Evolutionary conservation across 2,888 invertebrate species (phyloP), one percentile per base, ranked within the genome.

Genomic region (Pollenia labialis): DNA sequence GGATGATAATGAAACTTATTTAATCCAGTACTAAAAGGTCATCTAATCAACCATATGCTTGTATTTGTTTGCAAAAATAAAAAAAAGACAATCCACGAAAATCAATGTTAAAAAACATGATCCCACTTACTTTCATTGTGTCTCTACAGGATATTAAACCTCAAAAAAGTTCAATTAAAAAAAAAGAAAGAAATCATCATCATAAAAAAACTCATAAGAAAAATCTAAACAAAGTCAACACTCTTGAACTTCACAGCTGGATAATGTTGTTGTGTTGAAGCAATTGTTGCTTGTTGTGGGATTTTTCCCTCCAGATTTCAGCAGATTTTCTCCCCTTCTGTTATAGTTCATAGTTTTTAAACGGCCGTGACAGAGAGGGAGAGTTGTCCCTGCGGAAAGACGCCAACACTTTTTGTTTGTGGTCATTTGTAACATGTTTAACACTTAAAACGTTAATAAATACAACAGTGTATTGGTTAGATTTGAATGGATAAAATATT

Each of bases 211-310:
- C 60, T 69, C 79, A 86, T 82, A 88, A 88, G 87, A 23, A 32
- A 84, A 87, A 83, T 86, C 87, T 85, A 86, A 86, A 85, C 82
- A 87, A 88, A 90, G 88, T 89, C 88, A 90, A 90, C 90, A 90
- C 90, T 90, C 90, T 90, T 90, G 81, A 90, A 90, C 89, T 89
- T 88, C 90, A 82, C 90, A 90, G 90, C 90, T 89, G 90, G 90
- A 90, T 68, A 85, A 75, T 77, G 58, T 80, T 81, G 23, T 75
- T 62, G 64, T 71, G 56, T 71, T 75, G 72, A 44, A 64, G 54
- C 16, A 11, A 56, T 81, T 64, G 8, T 64, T 81, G 56, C 23
- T 48, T 58, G 18, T 18, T 52, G 46, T 46, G 72, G 14, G 54
- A 23, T 42, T 54, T 32, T 68, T 62, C 48, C 69, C 52, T 18